These are phyloP conservation scores for Mellivora capensis DNA, from an alignment of 2,113 vertebrate species.

Conservation along the genomic window DNA sequence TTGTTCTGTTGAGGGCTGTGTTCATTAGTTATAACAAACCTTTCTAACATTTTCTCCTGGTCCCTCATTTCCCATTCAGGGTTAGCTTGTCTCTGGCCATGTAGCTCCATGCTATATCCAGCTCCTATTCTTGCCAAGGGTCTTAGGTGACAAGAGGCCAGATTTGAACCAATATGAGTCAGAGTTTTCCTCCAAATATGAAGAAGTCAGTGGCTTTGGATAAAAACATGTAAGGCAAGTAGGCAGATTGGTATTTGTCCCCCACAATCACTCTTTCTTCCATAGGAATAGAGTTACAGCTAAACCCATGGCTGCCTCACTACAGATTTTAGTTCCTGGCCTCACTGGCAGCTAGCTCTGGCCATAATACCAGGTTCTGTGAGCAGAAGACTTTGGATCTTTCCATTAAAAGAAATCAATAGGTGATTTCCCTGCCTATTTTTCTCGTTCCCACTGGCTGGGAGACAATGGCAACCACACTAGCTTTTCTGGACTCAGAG, in stretches of 20 bases:
- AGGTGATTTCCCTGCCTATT: background rate
- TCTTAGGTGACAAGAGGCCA: background rate
- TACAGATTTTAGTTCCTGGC: background rate
- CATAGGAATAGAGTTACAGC: background rate
- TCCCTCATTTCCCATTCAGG: background rate
- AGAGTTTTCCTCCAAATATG: background rate
- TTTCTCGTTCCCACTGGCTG: background rate
- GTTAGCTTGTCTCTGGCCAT: background rate
- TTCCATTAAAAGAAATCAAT: background rate
- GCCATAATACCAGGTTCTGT: background rate
- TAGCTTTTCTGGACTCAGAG: background rate
- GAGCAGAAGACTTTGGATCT: background rate
- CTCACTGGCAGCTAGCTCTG: background rate
- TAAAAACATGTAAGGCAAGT: background rate
- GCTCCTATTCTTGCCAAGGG: background rate
- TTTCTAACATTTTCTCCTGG: background rate
- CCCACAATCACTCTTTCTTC: background rate
- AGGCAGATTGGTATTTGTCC: background rate
- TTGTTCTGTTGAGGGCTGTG: background rate
- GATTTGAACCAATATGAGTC: background rate
- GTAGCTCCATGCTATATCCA: background rate
- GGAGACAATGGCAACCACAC: background rate
- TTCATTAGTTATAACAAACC: background rate
- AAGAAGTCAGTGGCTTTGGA: background rate
- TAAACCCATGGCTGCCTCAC: no score